Evolutionary conservation across 1,140 invertebrate genomes (phyloP), one percentile per base, ranked within the genome.

Genomic region (Drosophila triauraria): DNA sequence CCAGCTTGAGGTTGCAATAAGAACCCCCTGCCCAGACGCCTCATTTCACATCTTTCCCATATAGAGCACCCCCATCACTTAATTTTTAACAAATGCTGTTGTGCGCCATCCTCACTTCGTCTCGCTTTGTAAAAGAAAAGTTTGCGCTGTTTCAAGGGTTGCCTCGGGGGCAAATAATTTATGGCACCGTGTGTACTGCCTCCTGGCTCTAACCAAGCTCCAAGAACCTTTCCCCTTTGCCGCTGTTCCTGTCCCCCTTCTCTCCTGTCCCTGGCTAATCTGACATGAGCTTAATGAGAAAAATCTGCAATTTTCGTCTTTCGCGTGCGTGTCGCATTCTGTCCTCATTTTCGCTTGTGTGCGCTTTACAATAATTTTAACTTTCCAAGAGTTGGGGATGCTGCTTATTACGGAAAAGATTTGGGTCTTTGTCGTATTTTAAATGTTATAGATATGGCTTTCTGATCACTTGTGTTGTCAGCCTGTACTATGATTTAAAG

Each of bases 81-180:
- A 87, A 87, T 87, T 87, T 87, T 80, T 82, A 87, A 82, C 83
- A 87, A 87, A 87, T 87, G 76, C 76, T 75, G 61, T 61, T 76
- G 68, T 56, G 38, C 25, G 48, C 38, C 30, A 40, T 58, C 50
- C 35, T 44, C 65, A 13, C 77, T 44, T n/a, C 43, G 62, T 51
- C 43, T 68, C 43, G 51, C 42, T 48, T 58, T 57, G 10, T 43
- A 43, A 47, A 50, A 69, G 58, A 80, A 80, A 84, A 76, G 59
- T 81, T 62, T 30, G 40, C 62, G 57, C 68, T 62, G 77, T 59
- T 87, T 71, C 77, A 88, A 88, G 84, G 84, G 84, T 84, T 84
- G 85, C 58, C 68, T 30, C 40, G 42, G 58, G 56, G 63, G 40
- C 84, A 77, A 71, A 84, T 84, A 84, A 80, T 88, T 87, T 88